Conservation (phyloP, 1,140 invertebrate species). For the Cydia fagiglandana region DNA sequence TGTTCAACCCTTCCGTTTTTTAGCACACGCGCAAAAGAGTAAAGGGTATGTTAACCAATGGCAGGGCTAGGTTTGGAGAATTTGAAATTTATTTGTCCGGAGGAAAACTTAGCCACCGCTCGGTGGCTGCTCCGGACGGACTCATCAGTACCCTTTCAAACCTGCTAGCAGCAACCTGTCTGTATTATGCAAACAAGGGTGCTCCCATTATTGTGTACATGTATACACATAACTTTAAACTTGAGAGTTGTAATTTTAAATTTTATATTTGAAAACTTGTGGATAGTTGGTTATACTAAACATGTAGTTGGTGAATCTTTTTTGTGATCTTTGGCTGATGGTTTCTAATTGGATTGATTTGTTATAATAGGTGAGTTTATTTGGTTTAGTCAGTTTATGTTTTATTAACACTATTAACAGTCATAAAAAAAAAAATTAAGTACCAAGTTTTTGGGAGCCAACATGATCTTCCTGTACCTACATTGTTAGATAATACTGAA, state of each 20-base stretch:
- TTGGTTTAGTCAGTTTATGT: not conserved
- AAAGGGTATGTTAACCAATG: slow-evolving; percentile 66
- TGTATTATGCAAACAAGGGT: slow-evolving; percentile 41
- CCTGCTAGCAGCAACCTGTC: slow-evolving; percentile 48
- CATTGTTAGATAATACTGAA: no score
- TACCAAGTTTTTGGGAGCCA: no score
- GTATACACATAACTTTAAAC: not conserved
- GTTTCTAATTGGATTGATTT: not conserved
- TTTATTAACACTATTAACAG: no score
- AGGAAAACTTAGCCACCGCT: slow-evolving; percentile 39
- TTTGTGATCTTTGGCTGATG: not conserved
- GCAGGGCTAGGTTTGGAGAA: slow-evolving; percentile 55
- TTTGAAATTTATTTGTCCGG: slow-evolving; percentile 65
- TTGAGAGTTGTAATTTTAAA: not conserved
- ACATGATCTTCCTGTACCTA: no score
- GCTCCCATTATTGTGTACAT: not conserved
- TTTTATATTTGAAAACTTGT: not conserved
- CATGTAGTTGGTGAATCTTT: not conserved
- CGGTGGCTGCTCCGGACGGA: slow-evolving; percentile 44
- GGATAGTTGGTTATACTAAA: not conserved
- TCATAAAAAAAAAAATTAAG: no score
- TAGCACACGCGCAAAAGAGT: slow-evolving; percentile 75
- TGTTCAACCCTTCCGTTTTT: slow-evolving; percentile 75
- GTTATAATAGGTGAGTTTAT: slow-evolving; percentile 4
- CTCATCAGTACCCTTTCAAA: slow-evolving; percentile 51